Base-by-base conservation (phyloP, 2,888 invertebrate genomes). In the Cantharis rufa region DNA sequence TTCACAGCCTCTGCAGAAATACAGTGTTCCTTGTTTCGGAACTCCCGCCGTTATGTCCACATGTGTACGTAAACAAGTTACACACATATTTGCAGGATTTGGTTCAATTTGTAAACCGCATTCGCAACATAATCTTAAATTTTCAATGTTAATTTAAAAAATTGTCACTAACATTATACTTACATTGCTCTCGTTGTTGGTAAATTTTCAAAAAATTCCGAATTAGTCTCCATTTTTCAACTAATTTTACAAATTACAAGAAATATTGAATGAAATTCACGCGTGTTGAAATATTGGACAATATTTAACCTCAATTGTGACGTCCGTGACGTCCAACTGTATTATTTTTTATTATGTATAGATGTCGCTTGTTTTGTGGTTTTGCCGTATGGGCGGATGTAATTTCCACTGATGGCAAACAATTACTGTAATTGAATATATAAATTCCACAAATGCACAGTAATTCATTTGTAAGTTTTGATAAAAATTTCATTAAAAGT, bases 11-110 rank as follows among this genome's bases (percentile, higher is more conserved):
- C 94, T 92, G 85, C 98, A 99, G 86, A 97, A 98, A 84, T 96
- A 94, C 13, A 99, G 86, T 0, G 94, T 94, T 0, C 92, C 94
- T 89, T 98, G 97, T 87, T 99, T 99, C 0, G 98, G 97, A 86
- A 99, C 98, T 27, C 95, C 96, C 86, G 97, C 97, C 1, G 98
- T 97, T 75, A 99, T 98, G 85, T 99, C 99, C 3, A 98, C 94
- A 84, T 95, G 93, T 32, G 95, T 93, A 63, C 98, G 91, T 61
- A 99, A 88, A 88, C 99, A 99, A 16, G 94, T 95, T 1, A 98
- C 96, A 88, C 99, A 99, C 97, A 98, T 98, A 88, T 98, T 99
- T 0, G 98, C 94, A 2, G 97, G 96, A 90, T 99, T 99, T 28
- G 99, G 95, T 83, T 96, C 95, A 75, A 99, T 99, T 16, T 92